A percentile compares a stretch with the other conserved stretches of the same genome.
These are phyloP conservation scores for Holacanthus passer DNA, from an alignment of 2,113 vertebrate genomes.

Conservation along the genomic window DNA sequence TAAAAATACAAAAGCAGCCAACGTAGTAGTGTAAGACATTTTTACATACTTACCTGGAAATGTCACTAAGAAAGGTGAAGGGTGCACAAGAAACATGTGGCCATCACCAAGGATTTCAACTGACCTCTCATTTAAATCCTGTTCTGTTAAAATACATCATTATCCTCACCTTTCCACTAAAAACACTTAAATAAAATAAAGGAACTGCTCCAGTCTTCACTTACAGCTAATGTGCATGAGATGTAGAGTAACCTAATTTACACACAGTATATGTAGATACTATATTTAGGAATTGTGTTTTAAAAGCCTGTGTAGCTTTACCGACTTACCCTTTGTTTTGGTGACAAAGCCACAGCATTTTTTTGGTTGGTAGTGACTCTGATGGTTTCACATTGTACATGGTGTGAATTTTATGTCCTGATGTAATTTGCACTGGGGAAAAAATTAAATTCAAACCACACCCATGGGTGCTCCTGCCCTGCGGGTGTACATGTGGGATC, in stretches of 20 bases:
- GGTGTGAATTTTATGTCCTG: background rate
- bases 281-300: background rate
- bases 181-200: background rate
- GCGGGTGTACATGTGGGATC: background rate
- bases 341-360: background rate
- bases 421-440: background rate
- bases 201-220: background rate
- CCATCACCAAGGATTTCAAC: background rate
- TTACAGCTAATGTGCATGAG: background rate
- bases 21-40: too few relatives aligned
- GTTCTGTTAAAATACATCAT: background rate
- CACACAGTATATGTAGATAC: background rate
- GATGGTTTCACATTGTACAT: too few relatives aligned
- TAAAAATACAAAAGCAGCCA: background rate
- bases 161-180: background rate
- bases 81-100: too few relatives aligned
- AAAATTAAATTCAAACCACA: background rate
- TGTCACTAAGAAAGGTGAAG: too few relatives aligned
- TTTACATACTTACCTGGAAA: too few relatives aligned
- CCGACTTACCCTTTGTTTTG: background rate
- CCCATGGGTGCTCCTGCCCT: conserved; percentile 24
- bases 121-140: background rate
- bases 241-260: background rate
- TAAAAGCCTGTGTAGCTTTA: background rate
- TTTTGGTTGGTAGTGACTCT: background rate